Evolutionary conservation across 2,797 vertebrate genomes (phyloP).

Genomic region (Spinibarbus caldwelli): DNA sequence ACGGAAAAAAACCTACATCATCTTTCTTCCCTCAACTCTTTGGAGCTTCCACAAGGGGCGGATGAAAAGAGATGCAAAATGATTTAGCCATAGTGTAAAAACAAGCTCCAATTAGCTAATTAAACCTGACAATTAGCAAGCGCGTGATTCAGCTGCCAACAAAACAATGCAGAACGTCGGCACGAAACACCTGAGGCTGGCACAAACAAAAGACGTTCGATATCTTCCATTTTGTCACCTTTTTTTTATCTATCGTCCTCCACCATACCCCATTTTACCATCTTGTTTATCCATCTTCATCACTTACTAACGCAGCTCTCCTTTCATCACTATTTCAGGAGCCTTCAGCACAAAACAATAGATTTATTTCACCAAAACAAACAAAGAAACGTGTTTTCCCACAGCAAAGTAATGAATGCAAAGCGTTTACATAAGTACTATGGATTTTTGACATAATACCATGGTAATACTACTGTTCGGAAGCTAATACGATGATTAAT

Average conservation of each 20-base stretch:
- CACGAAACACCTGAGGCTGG: slow-evolving; percentile 25
- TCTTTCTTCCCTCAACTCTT: slow-evolving; percentile 35
- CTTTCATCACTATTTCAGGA: neutral
- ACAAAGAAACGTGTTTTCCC: neutral
- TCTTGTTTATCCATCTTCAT: neutral
- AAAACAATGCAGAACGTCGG: slow-evolving; percentile 20
- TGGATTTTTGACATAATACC: neutral
- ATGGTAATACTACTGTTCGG: neutral
- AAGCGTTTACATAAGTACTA: neutral
- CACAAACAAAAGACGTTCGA: slow-evolving; percentile 21
- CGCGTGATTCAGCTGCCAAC: slow-evolving; percentile 32
- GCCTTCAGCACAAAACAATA: neutral
- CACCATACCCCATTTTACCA: slow-evolving; percentile 8
- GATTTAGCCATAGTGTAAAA: slow-evolving; percentile 58
- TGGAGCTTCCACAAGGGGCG: slow-evolving; percentile 43
- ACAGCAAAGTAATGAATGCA: neutral
- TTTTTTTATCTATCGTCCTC: neutral
- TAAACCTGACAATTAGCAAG: slow-evolving; percentile 65
- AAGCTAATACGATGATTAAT: neutral
- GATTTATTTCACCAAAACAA: slow-evolving; percentile 1
- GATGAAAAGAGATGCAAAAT: slow-evolving; percentile 43
- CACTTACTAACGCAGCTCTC: neutral
- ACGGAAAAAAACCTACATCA: neutral
- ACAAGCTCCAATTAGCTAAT: slow-evolving; percentile 64
- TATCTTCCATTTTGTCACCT: slow-evolving; percentile 16